Evolutionary conservation across 2,797 vertebrate genomes (phyloP), one percentile per base, ranked within the genome.

Genomic region (Numenius phaeopus): DNA sequence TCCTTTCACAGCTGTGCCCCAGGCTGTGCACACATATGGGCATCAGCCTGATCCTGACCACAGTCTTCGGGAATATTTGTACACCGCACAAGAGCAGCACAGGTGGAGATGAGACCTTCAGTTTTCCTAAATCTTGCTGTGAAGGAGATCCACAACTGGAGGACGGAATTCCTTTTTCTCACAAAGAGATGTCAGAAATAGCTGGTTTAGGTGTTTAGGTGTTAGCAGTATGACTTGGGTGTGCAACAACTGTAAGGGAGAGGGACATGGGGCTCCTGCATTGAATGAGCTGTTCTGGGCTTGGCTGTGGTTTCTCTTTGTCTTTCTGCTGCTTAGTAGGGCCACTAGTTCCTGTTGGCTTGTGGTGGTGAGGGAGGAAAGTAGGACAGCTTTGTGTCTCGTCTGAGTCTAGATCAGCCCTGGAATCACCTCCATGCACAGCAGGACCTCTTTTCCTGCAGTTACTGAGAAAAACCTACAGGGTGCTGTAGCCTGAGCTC

Each of bases 11-110:
- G 64, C 69, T 61, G 13, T 57, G 15, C 21, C 29, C 29, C 24
- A 39, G 46, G 42, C 34, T 46, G 10, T 50, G n/a, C 21, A 5
- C 16, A 2, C 0, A 0, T 24, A 10, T 2, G 29, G 15, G 11
- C 46, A 49, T 61, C 69, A 83, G 17, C 40, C 23, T 39, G 39
- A 17, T 44, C 55, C 39, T 65, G 73, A 16, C 6, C 9, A 34
- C 21, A 34, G 5, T 49, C 32, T 55, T 66, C 7, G 42, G 24
- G 39, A 37, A 17, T 61, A 23, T 44, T 79, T 65, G 14, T 69
- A 37, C 19, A 16, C 0, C 16, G 40, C 14, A 58, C n/a, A 52
- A 46, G 30, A 46, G 26, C 37, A 66, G 27, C 1, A 2, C 32
- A 29, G 14, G 14, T 37, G 30, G 50, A 83, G 39, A 30, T 2